phyloP scores from a whole-genome alignment of 2,888 invertebrate species.

The Pardosa pseudoannulata region DNA sequence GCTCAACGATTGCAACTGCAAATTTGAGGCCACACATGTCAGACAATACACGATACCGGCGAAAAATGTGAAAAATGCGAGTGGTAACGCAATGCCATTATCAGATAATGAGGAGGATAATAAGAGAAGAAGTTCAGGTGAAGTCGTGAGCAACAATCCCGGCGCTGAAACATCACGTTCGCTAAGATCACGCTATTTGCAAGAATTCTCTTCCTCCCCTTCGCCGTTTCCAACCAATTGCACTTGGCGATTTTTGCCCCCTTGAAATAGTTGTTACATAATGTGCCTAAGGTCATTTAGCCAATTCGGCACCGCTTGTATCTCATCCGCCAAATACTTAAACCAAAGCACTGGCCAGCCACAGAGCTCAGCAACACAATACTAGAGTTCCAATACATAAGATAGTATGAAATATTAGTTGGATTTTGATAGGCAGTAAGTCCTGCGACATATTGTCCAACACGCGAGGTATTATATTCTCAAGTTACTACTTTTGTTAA shows the following conservation, averaged over 20 bases:
- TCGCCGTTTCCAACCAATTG: neutral
- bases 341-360: too few relatives aligned
- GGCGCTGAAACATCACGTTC: constrained; percentile 62
- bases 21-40: constrained; percentile 64
- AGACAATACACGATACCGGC: constrained; percentile 56
- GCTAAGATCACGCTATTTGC: constrained; percentile 65
- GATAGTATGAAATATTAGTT: too few relatives aligned
- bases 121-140: constrained; percentile 54
- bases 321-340: neutral
- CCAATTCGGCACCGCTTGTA: constrained; percentile 13
- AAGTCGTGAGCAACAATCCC: constrained; percentile 57
- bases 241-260: neutral
- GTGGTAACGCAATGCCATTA: constrained; percentile 66
- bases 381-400: too few relatives aligned
- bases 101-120: constrained; percentile 67
- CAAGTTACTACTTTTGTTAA: too few relatives aligned
- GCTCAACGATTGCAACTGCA: constrained; percentile 47
- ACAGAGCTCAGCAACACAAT: too few relatives aligned
- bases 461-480: too few relatives aligned
- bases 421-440: too few relatives aligned
- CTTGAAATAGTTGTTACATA: constrained; percentile 35
- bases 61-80: constrained; percentile 66
- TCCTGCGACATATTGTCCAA: too few relatives aligned
- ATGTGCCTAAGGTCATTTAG: constrained; percentile 23
- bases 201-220: constrained; percentile 9